Evolutionary conservation across 2,113 vertebrate species (phyloP), one percentile per base, ranked within the genome.

Genomic region (Apaloderma vittatum): DNA sequence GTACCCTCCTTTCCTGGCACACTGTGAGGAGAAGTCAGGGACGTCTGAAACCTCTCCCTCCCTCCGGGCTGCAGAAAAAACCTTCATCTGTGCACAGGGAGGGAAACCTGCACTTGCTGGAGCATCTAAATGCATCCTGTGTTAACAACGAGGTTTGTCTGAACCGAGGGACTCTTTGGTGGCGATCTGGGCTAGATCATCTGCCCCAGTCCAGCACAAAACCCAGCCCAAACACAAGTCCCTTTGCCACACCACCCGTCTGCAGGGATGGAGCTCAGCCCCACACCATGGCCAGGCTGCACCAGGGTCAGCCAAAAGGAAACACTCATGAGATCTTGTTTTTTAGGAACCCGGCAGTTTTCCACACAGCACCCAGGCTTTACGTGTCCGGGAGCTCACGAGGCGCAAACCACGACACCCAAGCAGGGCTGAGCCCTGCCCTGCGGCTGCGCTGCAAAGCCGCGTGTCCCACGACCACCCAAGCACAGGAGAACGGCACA

Each of bases 151-250:
- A 49, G 55, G 68, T 23, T 57, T 3, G 1, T 36, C 37, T 61
- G 54, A 27, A 21, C 0, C 1, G 32, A 13, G 29, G 1, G 24
- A 2, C 32, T 6, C n/a, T 67, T 32, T 2, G 5, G 8, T 0
- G 0, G 4, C 59, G 54, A 52, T 36, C 22, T 9, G 58, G 71
- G 30, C 8, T 1, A 1, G 17, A 24, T 6, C 12, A 26, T 5
- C 4, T 49, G n/a, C 26, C 18, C 20, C 29, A 8, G 16, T 3
- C 36, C 23, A 3, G 27, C 4, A 10, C 14, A 15, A 40, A 68
- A 49, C 2, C 11, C 36, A 21, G 6, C 11, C 18, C 24, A 30
- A 5, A 11, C 15, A 20, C 3, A 0, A 26, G 30, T 7, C 5
- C 23, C n/a, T 54, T 43, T 11, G 13, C 30, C 63, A 23, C 11